Percentiles rank a stretch among this genome's conserved stretches.
Evolutionary conservation across 2,797 vertebrate species (phyloP).

Genomic region (Syngnathus acus): DNA sequence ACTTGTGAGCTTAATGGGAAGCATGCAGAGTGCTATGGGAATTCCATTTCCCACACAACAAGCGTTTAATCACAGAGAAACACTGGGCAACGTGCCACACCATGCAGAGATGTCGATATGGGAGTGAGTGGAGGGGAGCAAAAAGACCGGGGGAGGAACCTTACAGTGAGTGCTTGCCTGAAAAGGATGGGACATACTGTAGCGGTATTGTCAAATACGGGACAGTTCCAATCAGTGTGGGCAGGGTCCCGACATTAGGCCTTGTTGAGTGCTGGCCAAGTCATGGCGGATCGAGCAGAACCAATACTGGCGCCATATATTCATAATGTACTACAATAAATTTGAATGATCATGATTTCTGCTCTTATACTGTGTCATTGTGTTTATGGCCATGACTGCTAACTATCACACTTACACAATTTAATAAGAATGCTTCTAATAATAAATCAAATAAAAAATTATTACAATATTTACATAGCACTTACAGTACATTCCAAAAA

Average conservation of each 20-base stretch:
- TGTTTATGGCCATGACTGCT: no score
- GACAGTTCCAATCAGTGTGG: neutral
- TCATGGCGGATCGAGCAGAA: no score
- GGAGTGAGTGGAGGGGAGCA: slow-evolving; percentile 35
- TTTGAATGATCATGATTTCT: no score
- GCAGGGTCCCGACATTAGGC: neutral
- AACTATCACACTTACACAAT: no score
- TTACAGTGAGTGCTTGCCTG: slow-evolving; percentile 6
- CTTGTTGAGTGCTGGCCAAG: no score
- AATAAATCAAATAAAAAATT: no score
- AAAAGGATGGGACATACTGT: neutral
- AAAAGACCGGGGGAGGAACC: slow-evolving; percentile 17
- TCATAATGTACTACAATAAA: no score
- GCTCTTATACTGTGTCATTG: no score
- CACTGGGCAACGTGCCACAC: slow-evolving; percentile 45
- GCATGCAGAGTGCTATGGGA: slow-evolving; percentile 66
- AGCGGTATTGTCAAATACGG: neutral
- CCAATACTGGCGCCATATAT: no score
- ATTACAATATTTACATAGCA: no score
- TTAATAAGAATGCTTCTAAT: no score
- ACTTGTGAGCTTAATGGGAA: slow-evolving; percentile 64
- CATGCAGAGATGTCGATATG: slow-evolving; percentile 35
- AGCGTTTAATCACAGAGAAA: slow-evolving; percentile 67
- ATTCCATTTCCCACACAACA: slow-evolving; percentile 65
- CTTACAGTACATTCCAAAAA: no score